Base-by-base conservation (phyloP, 2,888 invertebrate genomes). In the Erebia epiphron region DNA sequence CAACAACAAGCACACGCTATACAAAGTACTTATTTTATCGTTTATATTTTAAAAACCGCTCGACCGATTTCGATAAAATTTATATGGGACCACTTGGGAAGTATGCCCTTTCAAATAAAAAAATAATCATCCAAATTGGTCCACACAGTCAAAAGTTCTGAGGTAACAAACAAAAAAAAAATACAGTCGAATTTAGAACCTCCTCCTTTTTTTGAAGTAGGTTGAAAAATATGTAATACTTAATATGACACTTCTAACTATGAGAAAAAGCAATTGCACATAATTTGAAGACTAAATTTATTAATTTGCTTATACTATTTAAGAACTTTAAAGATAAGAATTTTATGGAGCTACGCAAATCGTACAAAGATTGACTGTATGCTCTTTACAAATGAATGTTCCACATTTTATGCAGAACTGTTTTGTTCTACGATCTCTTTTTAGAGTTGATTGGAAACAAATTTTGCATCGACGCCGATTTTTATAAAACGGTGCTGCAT, bases 351-450 rank as follows among this genome's bases (percentile, higher is more conserved):
- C 18, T 18, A 68, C 78, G 80, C 92, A 92, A 75, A 82, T 78
- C 63, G 84, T 82, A 76, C 91, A 93, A 52, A 91, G 75, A 57
- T 74, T 73, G 26, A 86, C 82, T 63, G 87, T 82, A 78, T 93
- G 93, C 70, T 93, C 92, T 75, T 82, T 88, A 76, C 93, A 93
- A 63, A 90, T 86, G 73, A 82, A 85, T 69, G 82, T 83, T 1
- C 84, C 85, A 74, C 93, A 93, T 75, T 87, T 88, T 1, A 83
- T 68, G 78, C 92, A 93, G 70, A 71, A 83, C 56, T 85, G 84
- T 75, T 82, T 88, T 1, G 92, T 91, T 79, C 86, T 86, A 46
- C 92, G 81, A 57, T 91, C 91, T 1, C 85, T 80, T 78, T 89
- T 91, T 0, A 80, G 90, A 0, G 80, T 82, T 0, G 84, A 82